phyloP scores from a whole-genome alignment of 2,797 vertebrate species.

The Protosalanx chinensis region DNA sequence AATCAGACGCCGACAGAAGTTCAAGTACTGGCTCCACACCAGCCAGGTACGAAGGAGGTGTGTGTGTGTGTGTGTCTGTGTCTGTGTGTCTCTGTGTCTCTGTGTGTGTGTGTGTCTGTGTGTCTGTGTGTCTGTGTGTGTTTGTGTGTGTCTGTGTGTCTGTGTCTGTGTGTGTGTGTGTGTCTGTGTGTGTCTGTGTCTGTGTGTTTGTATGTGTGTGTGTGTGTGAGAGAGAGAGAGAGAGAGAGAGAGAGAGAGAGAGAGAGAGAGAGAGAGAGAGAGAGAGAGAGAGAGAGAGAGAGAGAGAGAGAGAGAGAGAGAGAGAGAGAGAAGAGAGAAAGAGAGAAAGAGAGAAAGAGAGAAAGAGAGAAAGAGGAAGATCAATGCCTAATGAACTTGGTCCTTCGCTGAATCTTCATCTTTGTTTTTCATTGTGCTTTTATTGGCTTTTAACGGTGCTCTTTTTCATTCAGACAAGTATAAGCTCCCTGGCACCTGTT shows the following conservation, averaged over 20 bases:
- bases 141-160: not conserved
- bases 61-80: not conserved
- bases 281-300: no score
- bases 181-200: not conserved
- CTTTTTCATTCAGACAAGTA: not conserved
- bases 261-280: no score
- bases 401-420: not conserved
- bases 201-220: no score
- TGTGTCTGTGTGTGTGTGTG: no score
- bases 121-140: not conserved
- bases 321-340: no score
- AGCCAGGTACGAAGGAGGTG: conserved; percentile 75
- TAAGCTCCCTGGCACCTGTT: conserved; percentile 2
- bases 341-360: no score
- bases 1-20: conserved; percentile 78
- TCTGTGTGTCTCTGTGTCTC: not conserved
- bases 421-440: conserved; percentile 3
- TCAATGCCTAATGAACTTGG: not conserved
- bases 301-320: no score
- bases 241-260: no score
- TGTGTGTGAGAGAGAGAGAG: no score
- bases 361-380: not conserved
- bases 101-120: not conserved
- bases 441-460: not conserved
- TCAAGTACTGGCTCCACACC: conserved; percentile 91